Evolutionary conservation across 2,113 vertebrate genomes (phyloP).

Genomic region (Pachyramphus minor): DNA sequence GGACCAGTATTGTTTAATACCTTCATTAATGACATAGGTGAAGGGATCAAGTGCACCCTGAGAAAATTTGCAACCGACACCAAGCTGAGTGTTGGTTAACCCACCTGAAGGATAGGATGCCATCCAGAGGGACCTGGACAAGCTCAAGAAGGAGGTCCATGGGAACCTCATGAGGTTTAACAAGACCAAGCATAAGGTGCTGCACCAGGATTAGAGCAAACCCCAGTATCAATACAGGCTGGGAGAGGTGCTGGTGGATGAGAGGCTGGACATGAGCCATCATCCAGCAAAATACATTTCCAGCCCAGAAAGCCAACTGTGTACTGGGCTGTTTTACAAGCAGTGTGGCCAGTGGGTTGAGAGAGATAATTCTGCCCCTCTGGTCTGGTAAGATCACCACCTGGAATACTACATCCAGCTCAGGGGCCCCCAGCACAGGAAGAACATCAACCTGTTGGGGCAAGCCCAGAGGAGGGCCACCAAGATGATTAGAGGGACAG

Average conservation of each 20-base stretch:
- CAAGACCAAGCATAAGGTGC: not conserved
- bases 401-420: not conserved
- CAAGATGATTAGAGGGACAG: not conserved
- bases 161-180: not conserved
- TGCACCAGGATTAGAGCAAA: not conserved
- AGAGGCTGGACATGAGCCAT: not conserved
- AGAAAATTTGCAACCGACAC: not conserved
- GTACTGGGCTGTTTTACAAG: not conserved
- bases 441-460: accelerated
- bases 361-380: not conserved
- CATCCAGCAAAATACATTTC: accelerated
- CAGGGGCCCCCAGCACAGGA: not conserved
- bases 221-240: accelerated
- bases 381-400: not conserved
- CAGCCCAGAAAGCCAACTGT: accelerated
- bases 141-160: not conserved
- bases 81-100: not conserved
- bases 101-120: not conserved
- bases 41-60: not conserved
- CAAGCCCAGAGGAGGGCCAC: accelerated
- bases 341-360: accelerated
- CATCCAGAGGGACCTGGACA: not conserved
- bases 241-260: accelerated
- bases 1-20: not conserved
- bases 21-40: not conserved